Evolutionary conservation across 2,797 vertebrate species (phyloP).

Genomic region (Mormyrus proboscirostris): DNA sequence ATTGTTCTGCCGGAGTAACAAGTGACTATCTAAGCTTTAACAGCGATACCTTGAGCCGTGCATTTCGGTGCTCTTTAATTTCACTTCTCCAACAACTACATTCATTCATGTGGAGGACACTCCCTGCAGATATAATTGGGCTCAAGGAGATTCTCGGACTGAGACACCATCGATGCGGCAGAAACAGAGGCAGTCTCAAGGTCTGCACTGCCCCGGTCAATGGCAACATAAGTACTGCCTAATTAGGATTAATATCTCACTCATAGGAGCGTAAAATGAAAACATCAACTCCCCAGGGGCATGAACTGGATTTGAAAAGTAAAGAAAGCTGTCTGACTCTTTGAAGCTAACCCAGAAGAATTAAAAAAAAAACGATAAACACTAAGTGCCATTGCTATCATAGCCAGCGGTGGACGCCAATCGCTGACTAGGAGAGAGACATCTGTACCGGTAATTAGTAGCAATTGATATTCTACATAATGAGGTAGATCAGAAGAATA

Average conservation of each 20-base stretch:
- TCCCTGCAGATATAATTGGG: slow-evolving; percentile 51
- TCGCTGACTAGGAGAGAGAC: slow-evolving; percentile 7
- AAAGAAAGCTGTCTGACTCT: slow-evolving; percentile 37
- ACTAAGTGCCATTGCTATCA: background rate
- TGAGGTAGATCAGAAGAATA: slow-evolving; percentile 23
- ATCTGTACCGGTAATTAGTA: slow-evolving; percentile 26
- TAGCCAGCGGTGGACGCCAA: background rate
- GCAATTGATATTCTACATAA: slow-evolving; percentile 13
- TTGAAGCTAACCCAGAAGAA: slow-evolving; percentile 46
- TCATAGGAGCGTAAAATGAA: slow-evolving; percentile 48
- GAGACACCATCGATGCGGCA: slow-evolving; percentile 33
- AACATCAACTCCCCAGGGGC: slow-evolving; percentile 55
- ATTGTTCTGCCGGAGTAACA: background rate
- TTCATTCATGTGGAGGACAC: slow-evolving; percentile 26
- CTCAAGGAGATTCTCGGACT: slow-evolving; percentile 29
- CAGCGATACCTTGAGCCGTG: slow-evolving; percentile 25
- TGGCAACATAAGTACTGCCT: slow-evolving; percentile 53
- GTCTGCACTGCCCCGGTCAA: slow-evolving; percentile 52
- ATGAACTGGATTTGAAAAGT: slow-evolving; percentile 55
- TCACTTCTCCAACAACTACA: slow-evolving; percentile 23
- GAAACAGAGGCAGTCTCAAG: slow-evolving; percentile 47
- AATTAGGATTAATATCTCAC: slow-evolving; percentile 68
- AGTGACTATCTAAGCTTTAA: background rate
- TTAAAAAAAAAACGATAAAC: slow-evolving; percentile 18
- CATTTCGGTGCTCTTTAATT: background rate